Base-by-base conservation (phyloP, 2,888 invertebrate genomes). In the Thelaira solivaga region DNA sequence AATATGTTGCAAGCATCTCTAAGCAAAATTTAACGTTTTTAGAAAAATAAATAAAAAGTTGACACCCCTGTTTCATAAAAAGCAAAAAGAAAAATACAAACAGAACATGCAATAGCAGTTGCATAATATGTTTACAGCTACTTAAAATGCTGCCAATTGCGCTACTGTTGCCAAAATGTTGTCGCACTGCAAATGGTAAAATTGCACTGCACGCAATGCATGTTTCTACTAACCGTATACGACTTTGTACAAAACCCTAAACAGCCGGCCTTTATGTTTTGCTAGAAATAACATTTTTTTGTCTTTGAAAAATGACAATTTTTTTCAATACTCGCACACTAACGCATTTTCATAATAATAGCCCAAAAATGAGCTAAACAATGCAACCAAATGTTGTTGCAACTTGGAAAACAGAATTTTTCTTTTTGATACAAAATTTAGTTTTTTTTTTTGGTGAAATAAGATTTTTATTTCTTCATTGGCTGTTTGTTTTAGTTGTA, bases 51-150 rank as follows among this genome's bases (percentile, higher is more conserved):
- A 6, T 11, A 53, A 18, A 18, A 13, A 31, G 24, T 41, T 67
- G 67, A 45, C 59, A 68, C 11, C 45, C 8, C 24, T 43, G 43
- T 7, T n/a, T 5, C 13, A 41, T 2, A 29, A 74, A 76, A 80
- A 62, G 69, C 59, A 78, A 81, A n/a, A 41, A 49, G n/a, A n/a
- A n/a, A n/a, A n/a, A n/a, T n/a, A n/a, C n/a, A n/a, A 47, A 18
- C 18, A 29, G 26, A 62, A 67, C 47, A 59, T 59, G 74, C 71
- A 79, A 68, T 31, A 64, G 76, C 69, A 74, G 80, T 81, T 82
- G 82, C 82, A 82, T 83, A 82, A 83, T 83, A 74, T 82, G 81
- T 83, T 82, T 81, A 80, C 82, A 82, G 82, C 82, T 83, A 80
- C 77, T 81, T 77, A 47, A 53, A 64, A 76, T 73, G 72, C 69